phyloP scores from a whole-genome alignment of 2,113 vertebrate species.

The Tupaia chinensis region DNA sequence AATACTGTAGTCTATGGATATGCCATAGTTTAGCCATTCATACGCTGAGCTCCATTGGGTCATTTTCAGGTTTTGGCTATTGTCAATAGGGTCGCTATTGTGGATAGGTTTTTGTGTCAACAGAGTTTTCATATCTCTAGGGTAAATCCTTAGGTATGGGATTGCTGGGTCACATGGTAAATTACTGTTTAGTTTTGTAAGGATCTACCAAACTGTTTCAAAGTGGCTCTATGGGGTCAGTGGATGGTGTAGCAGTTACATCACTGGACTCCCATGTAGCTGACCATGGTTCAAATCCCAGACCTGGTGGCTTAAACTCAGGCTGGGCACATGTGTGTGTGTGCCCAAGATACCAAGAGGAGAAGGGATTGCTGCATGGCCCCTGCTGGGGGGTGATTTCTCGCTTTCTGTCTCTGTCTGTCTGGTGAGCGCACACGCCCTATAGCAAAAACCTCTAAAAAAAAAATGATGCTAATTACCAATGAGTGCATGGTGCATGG shows the following conservation, averaged over 20 bases:
- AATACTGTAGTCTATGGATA: not conserved
- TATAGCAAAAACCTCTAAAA: too few relatives aligned
- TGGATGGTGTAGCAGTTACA: too few relatives aligned
- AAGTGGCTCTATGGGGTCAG: not conserved
- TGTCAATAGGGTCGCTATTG: not conserved
- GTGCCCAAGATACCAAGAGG: too few relatives aligned
- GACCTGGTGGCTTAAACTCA: too few relatives aligned
- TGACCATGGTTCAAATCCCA: too few relatives aligned
- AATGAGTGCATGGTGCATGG: too few relatives aligned
- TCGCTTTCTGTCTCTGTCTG: too few relatives aligned
- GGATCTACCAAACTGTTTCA: not conserved
- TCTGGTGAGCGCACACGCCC: too few relatives aligned
- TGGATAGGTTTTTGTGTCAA: not conserved
- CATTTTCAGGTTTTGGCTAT: not conserved
- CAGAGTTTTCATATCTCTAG: not conserved
- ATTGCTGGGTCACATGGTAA: not conserved
- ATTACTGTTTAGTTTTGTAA: not conserved
- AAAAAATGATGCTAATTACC: too few relatives aligned
- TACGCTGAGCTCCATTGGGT: not conserved
- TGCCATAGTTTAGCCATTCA: not conserved
- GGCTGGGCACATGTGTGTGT: too few relatives aligned
- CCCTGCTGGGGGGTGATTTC: too few relatives aligned
- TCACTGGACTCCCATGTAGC: not conserved
- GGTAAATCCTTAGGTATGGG: not conserved
- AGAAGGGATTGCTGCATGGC: too few relatives aligned